Base-by-base conservation (phyloP, 2,888 invertebrate species). In the Drosophila kambysellisi region DNA sequence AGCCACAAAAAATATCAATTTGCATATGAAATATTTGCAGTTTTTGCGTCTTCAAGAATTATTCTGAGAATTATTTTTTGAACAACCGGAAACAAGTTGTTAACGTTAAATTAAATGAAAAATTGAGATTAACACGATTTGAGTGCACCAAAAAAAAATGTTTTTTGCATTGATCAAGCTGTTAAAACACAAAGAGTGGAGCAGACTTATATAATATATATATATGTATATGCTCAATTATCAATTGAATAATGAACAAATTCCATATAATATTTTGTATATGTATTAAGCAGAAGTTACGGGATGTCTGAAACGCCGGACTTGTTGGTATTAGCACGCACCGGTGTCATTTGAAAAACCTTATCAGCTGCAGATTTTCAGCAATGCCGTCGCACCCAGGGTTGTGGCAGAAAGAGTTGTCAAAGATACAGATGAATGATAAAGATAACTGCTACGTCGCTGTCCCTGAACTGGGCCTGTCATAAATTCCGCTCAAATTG, bases 401-500 rank as follows among this genome's bases (percentile, higher is more conserved):
- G 46, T 35, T 35, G 68, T 33, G 15, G 54, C 37, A 2, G 41
- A 68, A 67, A 54, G 57, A 58, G 57, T 65, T 65, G 59, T 51
- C 43, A 48, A 48, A 75, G 60, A 75, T 58, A 43, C 17, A 56
- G 68, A 50, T 70, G 63, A 3, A 29, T 37, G 62, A 74, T 73
- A 63, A 53, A 54, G 50, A 59, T 43, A 62, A 15, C 41, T 41
- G 17, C 9, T 39, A 17, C 25, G 25, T 5, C n/a, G 29, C 50
- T 70, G 56, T 52, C 73, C 62, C 67, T 74, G 61, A 68, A 58
- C 68, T 62, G 69, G 53, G 69, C 52, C 75, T 78, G 81, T 82
- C 84, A 87, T 85, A 89, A 85, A 85, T 82, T 82, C 71, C 62
- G 71, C 62, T 65, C 70, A 79, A 82, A 76, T 83, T 73, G 66